These are phyloP conservation scores for Procavia capensis DNA, from an alignment of 2,113 vertebrate species.

Conservation along the genomic window DNA sequence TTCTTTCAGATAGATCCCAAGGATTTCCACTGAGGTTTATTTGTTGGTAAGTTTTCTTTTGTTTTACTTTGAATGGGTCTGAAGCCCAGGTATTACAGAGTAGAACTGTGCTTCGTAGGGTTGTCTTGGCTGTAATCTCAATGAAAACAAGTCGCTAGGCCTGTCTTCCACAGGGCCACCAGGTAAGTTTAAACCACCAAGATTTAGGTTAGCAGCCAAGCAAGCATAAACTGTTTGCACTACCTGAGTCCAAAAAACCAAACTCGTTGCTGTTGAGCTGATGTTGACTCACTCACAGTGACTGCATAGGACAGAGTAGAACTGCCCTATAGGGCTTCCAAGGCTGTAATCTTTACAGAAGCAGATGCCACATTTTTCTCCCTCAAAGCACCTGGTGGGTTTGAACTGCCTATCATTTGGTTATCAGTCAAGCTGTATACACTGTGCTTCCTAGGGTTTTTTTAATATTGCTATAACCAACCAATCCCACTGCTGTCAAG, in stretches of 20 bases:
- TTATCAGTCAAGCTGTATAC: too few species aligned
- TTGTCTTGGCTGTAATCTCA: not conserved
- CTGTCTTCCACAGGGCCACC: not conserved
- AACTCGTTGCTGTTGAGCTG: not conserved
- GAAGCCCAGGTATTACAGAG: not conserved
- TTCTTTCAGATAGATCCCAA: not conserved
- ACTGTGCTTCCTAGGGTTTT: too few species aligned
- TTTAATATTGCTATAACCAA: too few species aligned
- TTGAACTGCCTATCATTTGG: not conserved
- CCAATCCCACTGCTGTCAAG: too few species aligned
- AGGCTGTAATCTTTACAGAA: not conserved
- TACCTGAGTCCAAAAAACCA: not conserved
- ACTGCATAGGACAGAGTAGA: not conserved
- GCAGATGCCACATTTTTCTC: not conserved
- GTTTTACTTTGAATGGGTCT: not conserved
- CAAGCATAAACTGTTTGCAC: not conserved
- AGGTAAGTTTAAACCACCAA: not conserved
- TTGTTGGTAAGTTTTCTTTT: not conserved
- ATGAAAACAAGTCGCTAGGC: not conserved
- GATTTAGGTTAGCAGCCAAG: not conserved
- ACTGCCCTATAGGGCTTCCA: not conserved
- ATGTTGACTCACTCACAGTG: not conserved
- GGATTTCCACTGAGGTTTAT: not conserved
- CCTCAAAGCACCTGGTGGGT: not conserved
- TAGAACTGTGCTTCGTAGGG: not conserved